A percentile compares a stretch with the other conserved stretches of the same genome.
Evolutionary conservation across 92 coral and sea anemone species (phyloP).

Genomic region (Palythoa grandis): DNA sequence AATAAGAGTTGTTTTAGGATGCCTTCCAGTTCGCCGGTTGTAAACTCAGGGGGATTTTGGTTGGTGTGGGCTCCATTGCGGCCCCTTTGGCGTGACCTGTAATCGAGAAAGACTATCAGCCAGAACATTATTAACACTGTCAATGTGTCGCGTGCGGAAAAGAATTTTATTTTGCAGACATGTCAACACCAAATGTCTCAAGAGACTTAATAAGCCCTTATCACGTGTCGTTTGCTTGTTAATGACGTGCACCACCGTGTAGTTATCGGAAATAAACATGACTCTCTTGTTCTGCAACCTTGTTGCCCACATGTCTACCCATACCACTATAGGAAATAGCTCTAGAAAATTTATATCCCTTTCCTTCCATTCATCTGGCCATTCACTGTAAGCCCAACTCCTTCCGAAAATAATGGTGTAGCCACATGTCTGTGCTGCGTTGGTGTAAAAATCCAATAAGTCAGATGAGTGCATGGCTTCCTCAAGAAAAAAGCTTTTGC

Average conservation of each 20-base stretch:
- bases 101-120: constrained; percentile 37
- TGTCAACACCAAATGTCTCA: constrained; percentile 29
- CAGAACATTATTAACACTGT: constrained; percentile 6
- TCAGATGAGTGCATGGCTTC: too few species aligned
- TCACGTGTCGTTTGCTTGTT: constrained; percentile 45
- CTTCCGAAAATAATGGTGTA: too few species aligned
- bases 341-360: too few species aligned
- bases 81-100: constrained; percentile 6
- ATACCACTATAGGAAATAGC: too few species aligned
- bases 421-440: too few species aligned
- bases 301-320: too few species aligned
- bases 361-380: too few species aligned
- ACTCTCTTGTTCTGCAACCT: too few species aligned
- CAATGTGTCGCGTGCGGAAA: constrained; percentile 28
- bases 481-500: too few species aligned
- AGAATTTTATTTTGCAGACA: constrained; percentile 37
- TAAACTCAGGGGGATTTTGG: not conserved
- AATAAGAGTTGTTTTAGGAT: not conserved
- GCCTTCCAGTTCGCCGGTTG: not conserved
- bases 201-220: not conserved
- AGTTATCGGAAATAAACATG: too few species aligned
- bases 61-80: constrained; percentile 11
- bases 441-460: too few species aligned
- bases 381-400: too few species aligned
- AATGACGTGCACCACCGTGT: constrained; percentile 10